Evolutionary conservation across 2,113 vertebrate species (phyloP), one percentile per base, ranked within the genome.

Genomic region (Emydura subglobosa): DNA sequence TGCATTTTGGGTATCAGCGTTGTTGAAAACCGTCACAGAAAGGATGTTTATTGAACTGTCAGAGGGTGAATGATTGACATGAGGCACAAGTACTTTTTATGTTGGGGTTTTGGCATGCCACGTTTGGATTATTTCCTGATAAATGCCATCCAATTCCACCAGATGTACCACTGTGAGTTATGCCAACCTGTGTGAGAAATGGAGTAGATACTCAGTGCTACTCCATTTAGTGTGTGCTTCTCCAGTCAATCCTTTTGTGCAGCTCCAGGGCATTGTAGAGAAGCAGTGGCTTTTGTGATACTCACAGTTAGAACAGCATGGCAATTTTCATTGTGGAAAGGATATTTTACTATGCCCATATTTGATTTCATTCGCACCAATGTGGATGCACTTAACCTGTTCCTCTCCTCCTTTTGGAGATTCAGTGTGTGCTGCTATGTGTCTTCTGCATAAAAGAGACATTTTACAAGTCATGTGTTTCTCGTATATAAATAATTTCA

Each of bases 31-130:
- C 96, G 97, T 97, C 97, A 92, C 95, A 97, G 97, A 97, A 94
- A 98, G 92, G 95, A 97, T 97, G 96, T 96, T 97, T 97, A 98
- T 91, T 97, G 97, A 98, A 98, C 96, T 98, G 97, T 98, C 96
- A 97, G 95, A 98, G 96, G 95, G 97, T 97, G 95, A 98, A 97
- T 98, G 96, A 98, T 97, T 98, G 98, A 98, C 97, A 98, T 82
- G 88, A 91, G 94, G 97, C 97, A 98, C 97, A 98, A 97, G 97
- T 93, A 97, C 94, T 97, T 98, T 96, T 97, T 98, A 97, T 96
- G 92, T 97, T 97, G 98, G 95, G 96, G 96, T 95, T 97, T 97
- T 98, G 98, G 97, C 98, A 97, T 96, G 97, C 97, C 97, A 97
- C 93, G 95, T 97, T 93, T 98, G 97, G 97, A 98, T 97, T 96